Evolutionary conservation across 2,113 vertebrate species (phyloP), one percentile per base, ranked within the genome.

Genomic region (Polyodon spathula): DNA sequence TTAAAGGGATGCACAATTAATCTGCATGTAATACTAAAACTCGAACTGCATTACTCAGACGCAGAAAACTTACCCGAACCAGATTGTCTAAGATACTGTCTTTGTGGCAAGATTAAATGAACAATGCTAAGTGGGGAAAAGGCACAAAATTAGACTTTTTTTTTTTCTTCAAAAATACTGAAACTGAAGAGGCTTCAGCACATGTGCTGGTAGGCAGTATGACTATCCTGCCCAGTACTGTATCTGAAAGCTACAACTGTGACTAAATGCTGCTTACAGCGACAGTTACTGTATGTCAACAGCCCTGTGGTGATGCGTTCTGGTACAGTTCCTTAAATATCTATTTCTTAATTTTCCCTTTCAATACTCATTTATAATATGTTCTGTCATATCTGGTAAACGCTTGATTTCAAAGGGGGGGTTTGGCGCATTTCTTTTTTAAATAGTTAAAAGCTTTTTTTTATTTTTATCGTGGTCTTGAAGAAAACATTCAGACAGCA

Each of bases 21-120:
- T n/a, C n/a, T n/a, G n/a, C n/a, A n/a, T n/a, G n/a, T n/a, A n/a
- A 17, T 40, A 53, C 56, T 64, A 59, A 64, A 64, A 59, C 42
- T 52, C n/a, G 54, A 43, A 42, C 2, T 5, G 4, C 14, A 59
- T 64, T 59, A 59, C 51, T 64, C 51, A 54, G 16, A 58, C 41
- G 50, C 15, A 14, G 5, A 48, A 37, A n/a, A 46, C 6, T 14
- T 64, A 46, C 16, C n/a, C 6, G 63, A 54, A 64, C 54, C 40
- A 37, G 27, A 54, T 59, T 48, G 57, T 7, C 38, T 54, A 54
- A 46, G 9, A 40, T 50, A 50, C 10, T 50, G 46, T 8, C 16
- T 53, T 43, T 37, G 50, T 43, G 17, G n/a, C 10, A 5, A 50
- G 46, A 50, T 50, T n/a, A 59, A 12, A 10, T 15, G 39, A 8